Conservation (phyloP, 1,140 invertebrate genomes). For the Rhopalosiphum maidis region DNA sequence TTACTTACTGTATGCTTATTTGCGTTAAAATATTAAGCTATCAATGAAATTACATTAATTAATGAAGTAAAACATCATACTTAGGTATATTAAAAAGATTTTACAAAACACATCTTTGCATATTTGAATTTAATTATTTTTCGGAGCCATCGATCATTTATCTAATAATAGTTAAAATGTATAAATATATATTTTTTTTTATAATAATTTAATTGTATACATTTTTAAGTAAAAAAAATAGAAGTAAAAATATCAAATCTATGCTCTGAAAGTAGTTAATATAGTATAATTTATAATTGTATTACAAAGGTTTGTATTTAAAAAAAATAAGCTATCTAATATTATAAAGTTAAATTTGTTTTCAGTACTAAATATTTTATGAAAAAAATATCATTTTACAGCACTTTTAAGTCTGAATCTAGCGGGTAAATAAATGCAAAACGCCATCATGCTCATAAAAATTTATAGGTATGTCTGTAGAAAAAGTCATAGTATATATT, state of each 20-base stretch:
- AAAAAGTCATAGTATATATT: not conserved
- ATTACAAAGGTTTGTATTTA: not conserved
- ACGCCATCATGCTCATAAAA: not conserved
- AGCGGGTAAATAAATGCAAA: not conserved
- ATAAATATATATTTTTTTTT: too few relatives aligned
- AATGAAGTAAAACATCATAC: too few relatives aligned
- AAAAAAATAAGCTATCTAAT: not conserved
- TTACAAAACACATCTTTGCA: too few relatives aligned
- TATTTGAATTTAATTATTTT: too few relatives aligned
- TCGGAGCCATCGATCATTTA: too few relatives aligned
- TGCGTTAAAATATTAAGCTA: too few relatives aligned
- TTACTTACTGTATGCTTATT: too few relatives aligned
- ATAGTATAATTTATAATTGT: not conserved
- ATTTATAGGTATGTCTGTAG: not conserved
- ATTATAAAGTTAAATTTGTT: not conserved
- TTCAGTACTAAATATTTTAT: not conserved
- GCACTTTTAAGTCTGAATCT: not conserved
- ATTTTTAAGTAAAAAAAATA: not conserved
- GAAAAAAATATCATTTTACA: not conserved
- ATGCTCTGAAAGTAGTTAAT: not conserved
- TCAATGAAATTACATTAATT: too few relatives aligned
- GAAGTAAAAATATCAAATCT: not conserved
- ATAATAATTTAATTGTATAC: too few relatives aligned
- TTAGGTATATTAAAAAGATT: too few relatives aligned
- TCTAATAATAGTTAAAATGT: too few relatives aligned